Evolutionary conservation across 2,888 invertebrate genomes (phyloP).

Genomic region (Ypsolopha sequella): DNA sequence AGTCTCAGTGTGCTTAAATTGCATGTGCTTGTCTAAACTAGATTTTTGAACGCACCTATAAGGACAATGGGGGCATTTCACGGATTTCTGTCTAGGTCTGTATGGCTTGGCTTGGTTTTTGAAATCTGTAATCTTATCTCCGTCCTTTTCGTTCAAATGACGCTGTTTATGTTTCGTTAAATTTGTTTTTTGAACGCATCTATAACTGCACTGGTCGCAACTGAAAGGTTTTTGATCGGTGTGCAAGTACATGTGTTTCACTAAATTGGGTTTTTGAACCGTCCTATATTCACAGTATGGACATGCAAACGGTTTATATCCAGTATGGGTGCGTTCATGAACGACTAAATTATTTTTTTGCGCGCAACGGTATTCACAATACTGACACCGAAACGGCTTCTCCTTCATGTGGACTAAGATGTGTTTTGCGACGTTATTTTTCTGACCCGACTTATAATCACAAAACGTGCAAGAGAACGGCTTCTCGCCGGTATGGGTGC

Average conservation of each 20-base stretch:
- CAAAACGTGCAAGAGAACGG: conserved; percentile 61
- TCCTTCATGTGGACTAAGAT: conserved; percentile 64
- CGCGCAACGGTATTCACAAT: conserved; percentile 61
- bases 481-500: conserved; percentile 60
- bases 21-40: conserved; percentile 58
- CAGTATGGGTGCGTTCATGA: conserved; percentile 63
- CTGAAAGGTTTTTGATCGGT: conserved; percentile 63
- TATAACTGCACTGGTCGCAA: conserved; percentile 57
- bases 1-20: conserved; percentile 43
- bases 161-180: conserved; percentile 60
- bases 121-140: conserved; percentile 30
- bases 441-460: conserved; percentile 63
- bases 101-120: conserved; percentile 47
- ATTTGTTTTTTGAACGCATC: conserved; percentile 63
- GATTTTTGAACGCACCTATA: conserved; percentile 59
- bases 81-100: conserved; percentile 50
- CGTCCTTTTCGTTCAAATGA: conserved; percentile 50
- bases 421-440: conserved; percentile 65
- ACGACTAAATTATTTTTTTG: conserved; percentile 65
- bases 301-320: conserved; percentile 61
- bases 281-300: conserved; percentile 61
- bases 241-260: conserved; percentile 65
- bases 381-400: conserved; percentile 60
- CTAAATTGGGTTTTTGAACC: conserved; percentile 63
- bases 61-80: conserved; percentile 49